A percentile compares a stretch with the other conserved stretches of the same genome.
Evolutionary conservation across 2,113 vertebrate genomes (phyloP).

Genomic region (Herpetotheres cachinnans): DNA sequence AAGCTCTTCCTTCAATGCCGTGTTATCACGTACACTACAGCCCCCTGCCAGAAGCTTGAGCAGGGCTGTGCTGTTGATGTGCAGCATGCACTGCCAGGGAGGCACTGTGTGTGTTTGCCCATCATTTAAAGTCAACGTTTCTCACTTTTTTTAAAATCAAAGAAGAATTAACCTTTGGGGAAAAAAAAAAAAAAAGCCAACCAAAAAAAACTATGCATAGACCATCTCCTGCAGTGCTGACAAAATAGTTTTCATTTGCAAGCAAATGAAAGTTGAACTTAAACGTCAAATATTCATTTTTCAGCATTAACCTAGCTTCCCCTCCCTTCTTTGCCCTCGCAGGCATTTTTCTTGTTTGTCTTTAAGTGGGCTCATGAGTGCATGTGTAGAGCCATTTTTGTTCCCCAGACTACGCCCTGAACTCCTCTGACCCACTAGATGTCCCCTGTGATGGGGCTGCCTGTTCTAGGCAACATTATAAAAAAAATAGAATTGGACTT

Average conservation of each 20-base stretch:
- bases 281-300: not conserved
- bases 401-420: not conserved
- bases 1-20: not conserved
- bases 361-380: not conserved
- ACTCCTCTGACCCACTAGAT: not conserved
- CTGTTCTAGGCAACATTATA: not conserved
- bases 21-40: not conserved
- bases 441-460: not conserved
- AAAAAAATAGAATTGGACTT: not conserved
- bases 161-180: not conserved
- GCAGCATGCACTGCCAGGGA: not conserved
- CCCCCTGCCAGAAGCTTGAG: not conserved
- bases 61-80: not conserved
- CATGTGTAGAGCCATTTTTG: not conserved
- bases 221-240: not conserved
- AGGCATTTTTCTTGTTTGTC: not conserved
- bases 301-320: not conserved
- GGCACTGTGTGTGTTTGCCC: not conserved
- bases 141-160: not conserved
- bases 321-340: not conserved
- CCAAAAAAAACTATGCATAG: accelerated
- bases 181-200: accelerated
- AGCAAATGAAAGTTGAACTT: slow-evolving; percentile 30
- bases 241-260: slow-evolving; percentile 10
- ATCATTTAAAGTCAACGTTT: not conserved